Evolutionary conservation across 2,888 invertebrate genomes (phyloP).

Genomic region (Brachynemurus nebulosus): DNA sequence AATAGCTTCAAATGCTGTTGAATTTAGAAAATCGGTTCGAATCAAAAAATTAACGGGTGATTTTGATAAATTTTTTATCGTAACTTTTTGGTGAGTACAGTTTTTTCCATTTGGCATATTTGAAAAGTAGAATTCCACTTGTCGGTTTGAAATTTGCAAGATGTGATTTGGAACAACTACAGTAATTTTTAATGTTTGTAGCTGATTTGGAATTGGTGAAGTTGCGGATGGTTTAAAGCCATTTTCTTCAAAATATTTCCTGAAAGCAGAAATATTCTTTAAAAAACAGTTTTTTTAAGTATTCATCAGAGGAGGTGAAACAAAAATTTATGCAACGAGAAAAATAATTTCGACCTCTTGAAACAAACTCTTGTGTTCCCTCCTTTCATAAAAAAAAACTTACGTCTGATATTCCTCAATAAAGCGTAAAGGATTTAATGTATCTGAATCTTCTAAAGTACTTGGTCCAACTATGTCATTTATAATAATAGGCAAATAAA

Average conservation of each 20-base stretch:
- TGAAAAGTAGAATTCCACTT: not conserved
- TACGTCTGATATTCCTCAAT: conserved; percentile 13
- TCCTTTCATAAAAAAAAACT: not conserved
- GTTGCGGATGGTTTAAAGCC: too few species aligned
- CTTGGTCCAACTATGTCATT: conserved; percentile 45
- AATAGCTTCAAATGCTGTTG: not conserved
- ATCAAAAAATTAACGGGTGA: not conserved
- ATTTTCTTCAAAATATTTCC: too few species aligned
- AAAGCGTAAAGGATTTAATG: conserved; percentile 17
- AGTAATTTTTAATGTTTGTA: not conserved
- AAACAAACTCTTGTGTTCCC: not conserved
- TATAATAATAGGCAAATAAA: conserved; percentile 42
- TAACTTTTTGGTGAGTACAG: not conserved
- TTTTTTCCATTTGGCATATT: not conserved
- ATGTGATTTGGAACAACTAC: not conserved
- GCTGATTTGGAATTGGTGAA: not conserved
- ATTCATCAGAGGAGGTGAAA: not conserved
- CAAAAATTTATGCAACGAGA: not conserved
- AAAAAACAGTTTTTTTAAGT: too few species aligned
- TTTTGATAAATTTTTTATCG: not conserved
- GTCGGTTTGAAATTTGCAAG: not conserved
- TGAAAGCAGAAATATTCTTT: too few species aligned
- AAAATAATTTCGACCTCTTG: too few species aligned
- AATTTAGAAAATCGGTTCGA: not conserved
- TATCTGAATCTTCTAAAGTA: conserved; percentile 23